A percentile compares a stretch with the other conserved stretches of the same genome.
Evolutionary conservation across 2,113 vertebrate genomes (phyloP).

Genomic region (Glaucomys volans): DNA sequence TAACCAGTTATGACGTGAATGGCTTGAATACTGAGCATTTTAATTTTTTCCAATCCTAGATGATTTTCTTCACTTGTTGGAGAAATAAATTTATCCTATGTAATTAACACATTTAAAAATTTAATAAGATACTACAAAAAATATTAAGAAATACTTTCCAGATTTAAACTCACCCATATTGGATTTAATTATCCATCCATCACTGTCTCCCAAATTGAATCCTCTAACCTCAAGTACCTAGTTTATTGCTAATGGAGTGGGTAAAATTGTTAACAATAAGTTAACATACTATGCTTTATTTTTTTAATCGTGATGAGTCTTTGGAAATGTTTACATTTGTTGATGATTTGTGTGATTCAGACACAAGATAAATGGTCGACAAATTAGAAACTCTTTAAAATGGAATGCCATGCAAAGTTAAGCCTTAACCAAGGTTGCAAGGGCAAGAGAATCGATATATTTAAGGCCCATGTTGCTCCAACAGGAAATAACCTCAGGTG

Average conservation of each 20-base stretch:
- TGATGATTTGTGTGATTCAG: not conserved
- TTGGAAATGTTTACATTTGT: constrained; percentile 5
- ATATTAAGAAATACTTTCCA: not conserved
- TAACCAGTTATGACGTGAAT: not conserved
- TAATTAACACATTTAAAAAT: constrained; percentile 6
- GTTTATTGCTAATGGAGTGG: not conserved
- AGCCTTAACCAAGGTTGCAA: not conserved
- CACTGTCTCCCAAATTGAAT: not conserved
- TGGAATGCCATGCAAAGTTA: not conserved
- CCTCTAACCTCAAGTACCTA: not conserved
- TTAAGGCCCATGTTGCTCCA: not conserved
- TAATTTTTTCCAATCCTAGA: not conserved
- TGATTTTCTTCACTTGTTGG: constrained; percentile 26
- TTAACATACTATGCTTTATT: not conserved
- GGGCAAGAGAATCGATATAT: not conserved
- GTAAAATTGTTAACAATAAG: not conserved
- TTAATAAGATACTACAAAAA: not conserved
- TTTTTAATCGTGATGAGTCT: not conserved
- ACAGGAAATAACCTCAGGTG: not conserved
- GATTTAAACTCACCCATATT: not conserved
- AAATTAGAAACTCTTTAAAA: constrained; percentile 31
- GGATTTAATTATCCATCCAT: not conserved
- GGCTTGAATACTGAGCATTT: not conserved
- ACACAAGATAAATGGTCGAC: not conserved
- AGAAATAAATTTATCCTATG: constrained; percentile 14